Conservation (phyloP, 35 echinoderm and acorn worm genomes). For the Hemicentrotus pulcherrimus region DNA sequence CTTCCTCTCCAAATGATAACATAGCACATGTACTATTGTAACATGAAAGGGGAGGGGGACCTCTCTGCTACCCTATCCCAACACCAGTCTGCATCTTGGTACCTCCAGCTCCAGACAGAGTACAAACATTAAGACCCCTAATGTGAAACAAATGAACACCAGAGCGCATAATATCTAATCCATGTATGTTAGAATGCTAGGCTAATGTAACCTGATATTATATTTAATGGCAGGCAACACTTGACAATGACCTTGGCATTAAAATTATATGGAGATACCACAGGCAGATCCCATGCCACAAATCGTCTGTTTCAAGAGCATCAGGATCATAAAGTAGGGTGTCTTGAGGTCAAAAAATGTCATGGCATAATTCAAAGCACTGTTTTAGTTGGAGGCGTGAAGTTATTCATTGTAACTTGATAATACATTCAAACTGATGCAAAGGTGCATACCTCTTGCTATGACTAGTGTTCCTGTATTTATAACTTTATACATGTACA, state of each 20-base stretch:
- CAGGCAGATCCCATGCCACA: neutral
- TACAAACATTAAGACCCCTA: neutral
- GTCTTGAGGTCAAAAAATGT: neutral
- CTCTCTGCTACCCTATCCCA: neutral
- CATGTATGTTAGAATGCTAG: neutral
- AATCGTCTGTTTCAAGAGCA: neutral
- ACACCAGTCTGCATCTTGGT: neutral
- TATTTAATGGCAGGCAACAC: neutral
- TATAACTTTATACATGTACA: too few relatives aligned
- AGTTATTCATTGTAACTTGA: neutral
- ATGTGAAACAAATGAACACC: neutral
- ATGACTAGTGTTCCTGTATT: neutral
- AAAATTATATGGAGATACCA: neutral
- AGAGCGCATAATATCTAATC: neutral
- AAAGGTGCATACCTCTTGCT: neutral
- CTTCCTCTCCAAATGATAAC: neutral
- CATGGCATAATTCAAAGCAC: neutral
- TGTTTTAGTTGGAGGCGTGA: slow-evolving; percentile 1
- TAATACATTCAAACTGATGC: neutral
- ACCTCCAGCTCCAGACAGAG: neutral
- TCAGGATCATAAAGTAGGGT: neutral
- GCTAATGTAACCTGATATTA: neutral
- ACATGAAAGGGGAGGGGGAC: neutral
- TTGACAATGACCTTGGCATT: neutral
- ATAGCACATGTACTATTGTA: neutral